Evolutionary conservation across 2,888 invertebrate genomes (phyloP).

Genomic region (Cryptus viduatorius): DNA sequence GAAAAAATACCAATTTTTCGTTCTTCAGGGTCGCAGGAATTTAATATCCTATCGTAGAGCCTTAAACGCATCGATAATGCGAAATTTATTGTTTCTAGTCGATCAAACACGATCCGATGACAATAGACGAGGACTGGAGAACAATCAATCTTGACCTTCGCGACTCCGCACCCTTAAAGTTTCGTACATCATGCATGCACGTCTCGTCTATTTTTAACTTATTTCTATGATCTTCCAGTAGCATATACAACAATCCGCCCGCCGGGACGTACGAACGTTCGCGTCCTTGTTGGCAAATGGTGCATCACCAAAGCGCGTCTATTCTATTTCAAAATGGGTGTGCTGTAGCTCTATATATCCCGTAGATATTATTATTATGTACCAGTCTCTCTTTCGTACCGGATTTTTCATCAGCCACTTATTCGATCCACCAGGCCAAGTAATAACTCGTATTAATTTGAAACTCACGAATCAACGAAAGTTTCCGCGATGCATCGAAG

Average conservation of each 20-base stretch:
- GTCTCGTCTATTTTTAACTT: conserved; percentile 22
- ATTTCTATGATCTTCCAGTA: conserved; percentile 35
- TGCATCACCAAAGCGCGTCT: conserved; percentile 76
- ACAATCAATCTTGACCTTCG: conserved; percentile 50
- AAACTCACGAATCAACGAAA: conserved; percentile 69
- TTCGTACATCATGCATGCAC: conserved; percentile 4
- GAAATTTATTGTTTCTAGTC: conserved; percentile 23
- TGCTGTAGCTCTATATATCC: conserved; percentile 32
- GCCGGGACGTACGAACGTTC: conserved; percentile 40
- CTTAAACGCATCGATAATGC: not conserved
- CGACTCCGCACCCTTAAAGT: conserved; percentile 60
- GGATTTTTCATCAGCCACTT: conserved; percentile 72
- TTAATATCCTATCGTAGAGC: not conserved
- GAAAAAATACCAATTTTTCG: not conserved
- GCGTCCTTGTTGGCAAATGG: conserved; percentile 78
- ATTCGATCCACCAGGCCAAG: conserved; percentile 77
- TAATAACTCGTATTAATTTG: conserved; percentile 76
- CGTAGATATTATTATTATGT: conserved; percentile 42
- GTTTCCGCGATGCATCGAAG: conserved; percentile 59
- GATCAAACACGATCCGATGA: conserved; percentile 5
- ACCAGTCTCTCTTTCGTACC: conserved; percentile 60
- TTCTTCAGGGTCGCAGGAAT: not conserved
- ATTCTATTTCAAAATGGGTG: conserved; percentile 71
- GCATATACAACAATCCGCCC: conserved; percentile 19
- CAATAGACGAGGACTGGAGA: conserved; percentile 4